Evolutionary conservation across 2,113 vertebrate species (phyloP).

Genomic region (Podarcis muralis): DNA sequence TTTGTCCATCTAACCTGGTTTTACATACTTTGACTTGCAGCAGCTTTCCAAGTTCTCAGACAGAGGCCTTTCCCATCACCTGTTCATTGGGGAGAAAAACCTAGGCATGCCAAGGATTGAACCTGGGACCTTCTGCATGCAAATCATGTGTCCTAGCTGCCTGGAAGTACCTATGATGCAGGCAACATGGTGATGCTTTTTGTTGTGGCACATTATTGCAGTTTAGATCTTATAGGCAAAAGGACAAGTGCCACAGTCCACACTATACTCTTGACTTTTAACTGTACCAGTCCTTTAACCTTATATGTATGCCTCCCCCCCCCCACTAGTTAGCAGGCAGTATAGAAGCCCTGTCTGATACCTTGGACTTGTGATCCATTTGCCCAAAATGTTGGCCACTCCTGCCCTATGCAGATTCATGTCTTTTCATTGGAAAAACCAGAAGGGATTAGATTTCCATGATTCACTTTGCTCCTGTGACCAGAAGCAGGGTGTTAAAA

Average conservation of each 20-base stretch:
- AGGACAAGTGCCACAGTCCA: no score
- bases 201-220: no score
- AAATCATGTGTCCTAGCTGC: not conserved
- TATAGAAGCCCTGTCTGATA: not conserved
- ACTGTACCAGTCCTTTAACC: no score
- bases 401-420: not conserved
- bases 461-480: constrained; percentile 13
- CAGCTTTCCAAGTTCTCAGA: not conserved
- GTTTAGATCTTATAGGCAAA: no score
- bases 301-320: no score
- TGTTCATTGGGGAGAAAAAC: not conserved
- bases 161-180: no score
- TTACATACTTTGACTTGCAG: not conserved
- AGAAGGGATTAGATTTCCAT: not conserved
- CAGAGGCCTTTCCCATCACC: not conserved
- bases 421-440: not conserved
- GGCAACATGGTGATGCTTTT: no score
- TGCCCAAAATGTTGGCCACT: not conserved
- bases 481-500: constrained; percentile 12
- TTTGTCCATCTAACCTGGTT: not conserved
- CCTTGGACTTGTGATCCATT: not conserved
- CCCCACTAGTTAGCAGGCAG: not conserved
- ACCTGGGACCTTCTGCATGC: not conserved
- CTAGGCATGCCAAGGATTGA: no score
- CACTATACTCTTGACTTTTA: no score